These are phyloP conservation scores for Diceros bicornis DNA, from an alignment of 2,797 vertebrate species.

Conservation along the genomic window DNA sequence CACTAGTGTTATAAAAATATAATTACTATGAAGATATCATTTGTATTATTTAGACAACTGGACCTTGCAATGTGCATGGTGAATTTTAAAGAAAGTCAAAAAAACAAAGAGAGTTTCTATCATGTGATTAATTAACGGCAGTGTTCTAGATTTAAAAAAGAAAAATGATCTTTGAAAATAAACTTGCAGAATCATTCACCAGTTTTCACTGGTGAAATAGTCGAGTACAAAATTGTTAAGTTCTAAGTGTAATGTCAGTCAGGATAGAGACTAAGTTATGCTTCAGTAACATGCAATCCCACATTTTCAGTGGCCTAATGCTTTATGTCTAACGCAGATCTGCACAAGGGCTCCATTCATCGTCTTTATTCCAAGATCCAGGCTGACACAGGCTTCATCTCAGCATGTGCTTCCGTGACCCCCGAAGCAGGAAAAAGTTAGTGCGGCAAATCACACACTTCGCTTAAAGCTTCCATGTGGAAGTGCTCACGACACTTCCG, in stretches of 20 bases:
- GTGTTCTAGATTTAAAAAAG: slow-evolving; percentile 8
- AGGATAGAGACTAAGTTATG: not conserved
- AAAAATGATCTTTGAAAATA: not conserved
- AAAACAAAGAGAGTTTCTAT: not conserved
- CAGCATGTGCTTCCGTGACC: not conserved
- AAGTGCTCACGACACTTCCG: not conserved
- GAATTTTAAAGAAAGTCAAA: slow-evolving; percentile 22
- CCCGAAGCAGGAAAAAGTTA: not conserved
- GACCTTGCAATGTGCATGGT: not conserved
- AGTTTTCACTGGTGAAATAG: not conserved
- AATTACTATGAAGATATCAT: not conserved
- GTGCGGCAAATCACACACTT: not conserved
- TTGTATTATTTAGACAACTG: not conserved
- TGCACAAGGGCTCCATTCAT: not conserved
- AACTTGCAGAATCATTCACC: not conserved
- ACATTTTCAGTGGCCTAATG: not conserved
- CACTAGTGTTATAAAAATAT: not conserved
- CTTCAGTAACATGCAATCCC: not conserved
- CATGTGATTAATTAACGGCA: not conserved
- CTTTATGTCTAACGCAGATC: not conserved
- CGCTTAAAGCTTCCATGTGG: not conserved
- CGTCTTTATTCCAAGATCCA: not conserved
- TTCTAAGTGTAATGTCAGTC: not conserved
- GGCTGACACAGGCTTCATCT: not conserved
- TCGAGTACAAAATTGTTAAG: not conserved